Conservation (phyloP, 2,888 invertebrate genomes). For the Amphipoea oculea region DNA sequence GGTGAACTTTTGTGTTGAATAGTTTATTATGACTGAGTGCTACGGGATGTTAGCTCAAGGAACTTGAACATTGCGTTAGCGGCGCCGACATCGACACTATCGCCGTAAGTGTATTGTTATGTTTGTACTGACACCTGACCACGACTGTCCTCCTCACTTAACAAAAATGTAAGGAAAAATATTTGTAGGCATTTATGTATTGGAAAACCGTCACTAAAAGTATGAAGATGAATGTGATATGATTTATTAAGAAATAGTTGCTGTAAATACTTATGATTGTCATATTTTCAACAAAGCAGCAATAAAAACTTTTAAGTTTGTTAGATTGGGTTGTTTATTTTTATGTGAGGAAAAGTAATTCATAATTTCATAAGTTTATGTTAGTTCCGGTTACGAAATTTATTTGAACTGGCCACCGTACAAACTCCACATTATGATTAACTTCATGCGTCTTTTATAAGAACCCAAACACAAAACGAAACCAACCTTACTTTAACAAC, state of each 20-base stretch:
- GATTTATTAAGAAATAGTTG: not conserved
- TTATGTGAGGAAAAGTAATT: not conserved
- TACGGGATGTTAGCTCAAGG: conserved; percentile 59
- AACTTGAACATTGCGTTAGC: conserved; percentile 58
- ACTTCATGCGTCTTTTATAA: not conserved
- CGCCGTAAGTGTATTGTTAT: conserved; percentile 51
- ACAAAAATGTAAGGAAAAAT: not conserved
- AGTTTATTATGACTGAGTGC: conserved; percentile 66
- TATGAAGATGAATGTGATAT: not conserved
- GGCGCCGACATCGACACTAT: conserved; percentile 23
- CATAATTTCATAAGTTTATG: not conserved
- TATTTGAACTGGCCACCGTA: too few species aligned
- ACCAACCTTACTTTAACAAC: not conserved
- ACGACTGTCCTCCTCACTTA: not conserved
- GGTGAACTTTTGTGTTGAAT: conserved; percentile 68
- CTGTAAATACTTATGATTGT: not conserved
- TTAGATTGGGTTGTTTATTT: not conserved
- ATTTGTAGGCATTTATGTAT: not conserved
- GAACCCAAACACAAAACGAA: not conserved
- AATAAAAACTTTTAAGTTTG: not conserved
- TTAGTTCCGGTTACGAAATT: not conserved
- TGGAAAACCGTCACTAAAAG: not conserved
- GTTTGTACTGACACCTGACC: conserved; percentile 14
- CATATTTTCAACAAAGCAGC: not conserved
- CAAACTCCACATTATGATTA: not conserved